Conservation (phyloP, 2,113 vertebrate species). For the Trachemys scripta region DNA sequence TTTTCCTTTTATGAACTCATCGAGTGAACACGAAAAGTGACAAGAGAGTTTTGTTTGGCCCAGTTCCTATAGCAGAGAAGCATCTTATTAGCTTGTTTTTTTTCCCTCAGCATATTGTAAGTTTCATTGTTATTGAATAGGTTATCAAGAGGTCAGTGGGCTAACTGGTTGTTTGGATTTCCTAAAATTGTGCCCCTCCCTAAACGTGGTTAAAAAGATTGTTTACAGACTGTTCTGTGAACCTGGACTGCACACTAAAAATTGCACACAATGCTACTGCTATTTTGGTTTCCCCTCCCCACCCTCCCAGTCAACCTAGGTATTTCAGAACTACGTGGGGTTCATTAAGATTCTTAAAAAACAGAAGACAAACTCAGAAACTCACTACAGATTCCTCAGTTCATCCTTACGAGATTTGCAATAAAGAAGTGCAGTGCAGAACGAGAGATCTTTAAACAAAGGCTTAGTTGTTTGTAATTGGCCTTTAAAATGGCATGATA, state of each 20-base stretch:
- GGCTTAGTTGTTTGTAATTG: slow-evolving; percentile 64
- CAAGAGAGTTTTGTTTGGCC: slow-evolving; percentile 49
- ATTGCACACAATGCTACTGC: slow-evolving; percentile 34
- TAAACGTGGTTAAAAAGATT: slow-evolving; percentile 63
- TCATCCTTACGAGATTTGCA: slow-evolving; percentile 26
- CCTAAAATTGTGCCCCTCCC: slow-evolving; percentile 88
- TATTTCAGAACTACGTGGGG: background rate
- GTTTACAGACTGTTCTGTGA: slow-evolving; percentile 46
- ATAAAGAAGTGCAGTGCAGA: background rate
- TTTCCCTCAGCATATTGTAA: slow-evolving; percentile 39
- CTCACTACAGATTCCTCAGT: background rate
- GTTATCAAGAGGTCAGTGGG: slow-evolving; percentile 82
- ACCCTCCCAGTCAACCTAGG: background rate
- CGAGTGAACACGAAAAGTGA: slow-evolving; percentile 26
- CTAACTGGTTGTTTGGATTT: slow-evolving; percentile 86
- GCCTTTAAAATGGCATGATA: slow-evolving; percentile 16
- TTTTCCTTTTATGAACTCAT: slow-evolving; percentile 37
- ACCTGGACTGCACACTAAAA: background rate
- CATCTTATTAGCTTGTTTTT: slow-evolving; percentile 43
- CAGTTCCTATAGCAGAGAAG: slow-evolving; percentile 58
- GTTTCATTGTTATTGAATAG: slow-evolving; percentile 79
- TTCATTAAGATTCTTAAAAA: slow-evolving; percentile 54
- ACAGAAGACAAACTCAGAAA: slow-evolving; percentile 52
- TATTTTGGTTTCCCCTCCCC: slow-evolving; percentile 68
- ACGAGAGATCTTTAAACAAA: slow-evolving; percentile 61